Conservation (phyloP, 2,113 vertebrate species). For the Xiphophorus couchianus region DNA sequence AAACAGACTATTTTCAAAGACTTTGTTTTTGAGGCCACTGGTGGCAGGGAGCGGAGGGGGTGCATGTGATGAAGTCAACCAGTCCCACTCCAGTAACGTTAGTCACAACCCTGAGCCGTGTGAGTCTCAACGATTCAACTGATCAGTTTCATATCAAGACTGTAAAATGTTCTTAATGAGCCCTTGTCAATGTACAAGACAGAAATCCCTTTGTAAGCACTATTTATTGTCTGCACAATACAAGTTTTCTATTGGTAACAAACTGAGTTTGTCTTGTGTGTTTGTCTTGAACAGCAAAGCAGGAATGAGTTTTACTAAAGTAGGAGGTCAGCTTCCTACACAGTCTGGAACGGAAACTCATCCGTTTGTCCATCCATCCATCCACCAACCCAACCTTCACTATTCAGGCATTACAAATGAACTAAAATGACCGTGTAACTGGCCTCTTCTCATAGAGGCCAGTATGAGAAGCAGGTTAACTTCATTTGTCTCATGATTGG, state of each 20-base stretch:
- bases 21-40: constrained; percentile 62
- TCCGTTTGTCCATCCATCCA: no score
- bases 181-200: constrained; percentile 82
- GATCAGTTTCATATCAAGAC: constrained; percentile 79
- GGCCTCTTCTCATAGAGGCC: not conserved
- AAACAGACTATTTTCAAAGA: constrained; percentile 76
- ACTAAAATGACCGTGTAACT: not conserved
- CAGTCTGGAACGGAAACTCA: no score
- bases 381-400: no score
- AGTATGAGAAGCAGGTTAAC: constrained; percentile 3
- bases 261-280: constrained; percentile 71
- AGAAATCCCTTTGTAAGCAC: constrained; percentile 88
- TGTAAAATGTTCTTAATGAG: constrained; percentile 74
- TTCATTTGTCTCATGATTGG: not conserved
- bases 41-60: constrained; percentile 16
- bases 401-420: not conserved
- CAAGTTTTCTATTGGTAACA: constrained; percentile 88
- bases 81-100: constrained; percentile 80
- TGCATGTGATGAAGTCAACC: constrained; percentile 86
- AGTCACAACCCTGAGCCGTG: constrained; percentile 67
- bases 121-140: constrained; percentile 67
- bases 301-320: no score
- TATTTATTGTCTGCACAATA: constrained; percentile 95
- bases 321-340: no score
- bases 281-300: constrained; percentile 19